Evolutionary conservation across 2,797 vertebrate species (phyloP).

Genomic region (Eupleurogrammus muticus): DNA sequence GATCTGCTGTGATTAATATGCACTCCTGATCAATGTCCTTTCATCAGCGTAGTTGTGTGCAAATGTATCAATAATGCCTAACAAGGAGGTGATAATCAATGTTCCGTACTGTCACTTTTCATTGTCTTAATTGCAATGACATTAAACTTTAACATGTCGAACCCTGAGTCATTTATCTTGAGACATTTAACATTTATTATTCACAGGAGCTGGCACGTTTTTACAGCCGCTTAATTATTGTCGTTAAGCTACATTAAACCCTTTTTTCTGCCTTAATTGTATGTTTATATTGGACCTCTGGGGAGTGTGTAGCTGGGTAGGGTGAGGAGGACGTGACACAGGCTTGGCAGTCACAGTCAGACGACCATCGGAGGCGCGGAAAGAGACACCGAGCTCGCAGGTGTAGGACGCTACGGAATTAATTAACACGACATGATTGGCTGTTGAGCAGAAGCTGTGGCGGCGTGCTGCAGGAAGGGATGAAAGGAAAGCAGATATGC

Average conservation of each 20-base stretch:
- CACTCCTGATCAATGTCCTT: not conserved
- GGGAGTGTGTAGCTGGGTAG: no score
- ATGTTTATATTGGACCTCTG: not conserved
- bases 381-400: no score
- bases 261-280: not conserved
- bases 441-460: no score
- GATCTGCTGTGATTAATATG: constrained; percentile 2
- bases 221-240: not conserved
- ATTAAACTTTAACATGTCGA: constrained; percentile 1
- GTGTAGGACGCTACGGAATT: no score
- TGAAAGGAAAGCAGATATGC: no score
- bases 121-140: not conserved
- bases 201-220: not conserved
- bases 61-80: constrained; percentile 14
- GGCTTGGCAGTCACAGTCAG: no score
- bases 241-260: not conserved
- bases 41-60: constrained; percentile 3
- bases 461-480: no score
- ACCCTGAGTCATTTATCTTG: constrained; percentile 4
- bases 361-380: no score
- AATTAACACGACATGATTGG: no score
- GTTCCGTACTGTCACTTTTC: not conserved
- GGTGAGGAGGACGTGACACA: no score
- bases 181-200: not conserved
- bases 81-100: constrained; percentile 13